A percentile compares a stretch with the other conserved stretches of the same genome.
Conservation (phyloP, 2,797 vertebrate species). For the Distichodus sexfasciatus region DNA sequence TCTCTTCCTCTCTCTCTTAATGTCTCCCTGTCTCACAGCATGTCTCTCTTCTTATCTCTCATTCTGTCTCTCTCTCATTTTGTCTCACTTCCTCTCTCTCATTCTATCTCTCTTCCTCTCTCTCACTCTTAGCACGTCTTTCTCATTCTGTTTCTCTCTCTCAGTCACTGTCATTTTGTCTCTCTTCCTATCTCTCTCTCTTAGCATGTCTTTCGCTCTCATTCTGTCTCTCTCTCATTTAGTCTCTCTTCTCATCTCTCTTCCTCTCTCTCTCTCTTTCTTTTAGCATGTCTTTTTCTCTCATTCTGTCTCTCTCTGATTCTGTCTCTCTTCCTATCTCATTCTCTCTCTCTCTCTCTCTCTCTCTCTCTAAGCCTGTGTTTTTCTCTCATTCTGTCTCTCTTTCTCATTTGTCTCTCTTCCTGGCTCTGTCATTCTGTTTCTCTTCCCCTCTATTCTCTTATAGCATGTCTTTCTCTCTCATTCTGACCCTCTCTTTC, state of each 20-base stretch:
- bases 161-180: constrained; percentile 44
- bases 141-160: constrained; percentile 26
- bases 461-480: no score
- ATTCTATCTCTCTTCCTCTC: no score
- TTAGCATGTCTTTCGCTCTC: not conserved
- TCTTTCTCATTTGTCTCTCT: constrained; percentile 24
- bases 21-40: constrained; percentile 48
- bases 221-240: no score
- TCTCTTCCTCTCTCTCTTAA: not conserved
- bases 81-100: no score
- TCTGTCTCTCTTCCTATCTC: not conserved
- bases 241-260: no score
- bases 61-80: not conserved
- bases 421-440: not conserved
- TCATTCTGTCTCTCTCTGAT: not conserved
- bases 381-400: constrained; percentile 46
- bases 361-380: no score
- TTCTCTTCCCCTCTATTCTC: not conserved
- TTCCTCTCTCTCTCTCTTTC: no score
- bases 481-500: constrained; percentile 15
- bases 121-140: no score
- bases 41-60: constrained; percentile 33
- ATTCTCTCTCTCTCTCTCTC: constrained; percentile 8
- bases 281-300: no score
- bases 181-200: not conserved